Percentiles rank a stretch among this genome's conserved stretches.
Evolutionary conservation across 1,140 invertebrate genomes (phyloP).

Genomic region (Drosophila insularis): DNA sequence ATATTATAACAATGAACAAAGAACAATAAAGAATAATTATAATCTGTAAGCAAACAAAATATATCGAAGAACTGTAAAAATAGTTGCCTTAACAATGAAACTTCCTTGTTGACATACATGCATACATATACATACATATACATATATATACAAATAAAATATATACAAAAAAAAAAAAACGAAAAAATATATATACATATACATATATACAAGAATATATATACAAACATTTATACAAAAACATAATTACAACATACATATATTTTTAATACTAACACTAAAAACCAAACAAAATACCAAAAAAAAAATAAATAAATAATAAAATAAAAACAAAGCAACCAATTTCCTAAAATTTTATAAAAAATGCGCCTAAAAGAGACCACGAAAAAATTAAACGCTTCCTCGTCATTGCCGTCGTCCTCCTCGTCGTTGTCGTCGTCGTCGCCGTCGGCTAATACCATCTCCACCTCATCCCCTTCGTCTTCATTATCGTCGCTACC

Average conservation of each 20-base stretch:
- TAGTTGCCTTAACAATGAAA: constrained; percentile 75
- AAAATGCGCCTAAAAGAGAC: constrained; percentile 76
- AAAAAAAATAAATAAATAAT: background rate
- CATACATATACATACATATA: constrained; percentile 51
- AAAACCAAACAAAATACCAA: constrained; percentile 2
- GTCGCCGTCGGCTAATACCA: constrained; percentile 10
- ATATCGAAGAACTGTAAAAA: constrained; percentile 32
- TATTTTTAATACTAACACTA: constrained; percentile 1
- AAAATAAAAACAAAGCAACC: constrained; percentile 11
- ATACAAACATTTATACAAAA: constrained; percentile 18
- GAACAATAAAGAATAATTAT: background rate
- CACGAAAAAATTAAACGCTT: constrained; percentile 56
- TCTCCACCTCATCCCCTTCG: background rate
- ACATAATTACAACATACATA: constrained; percentile 1
- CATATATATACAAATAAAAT: constrained; percentile 48
- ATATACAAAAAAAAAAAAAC: constrained; percentile 16
- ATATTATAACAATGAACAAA: background rate
- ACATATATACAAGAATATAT: constrained; percentile 35
- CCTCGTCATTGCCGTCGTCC: constrained; percentile 19
- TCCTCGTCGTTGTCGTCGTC: constrained; percentile 8
- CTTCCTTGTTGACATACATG: constrained; percentile 73
- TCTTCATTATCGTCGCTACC: constrained; percentile 22
- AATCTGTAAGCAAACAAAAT: constrained; percentile 4
- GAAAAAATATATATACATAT: constrained; percentile 30
- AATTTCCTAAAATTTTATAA: background rate